Percentiles rank a stretch among this genome's conserved stretches.
phyloP scores from a whole-genome alignment of 2,888 invertebrate genomes.

The Amorpha juglandis region DNA sequence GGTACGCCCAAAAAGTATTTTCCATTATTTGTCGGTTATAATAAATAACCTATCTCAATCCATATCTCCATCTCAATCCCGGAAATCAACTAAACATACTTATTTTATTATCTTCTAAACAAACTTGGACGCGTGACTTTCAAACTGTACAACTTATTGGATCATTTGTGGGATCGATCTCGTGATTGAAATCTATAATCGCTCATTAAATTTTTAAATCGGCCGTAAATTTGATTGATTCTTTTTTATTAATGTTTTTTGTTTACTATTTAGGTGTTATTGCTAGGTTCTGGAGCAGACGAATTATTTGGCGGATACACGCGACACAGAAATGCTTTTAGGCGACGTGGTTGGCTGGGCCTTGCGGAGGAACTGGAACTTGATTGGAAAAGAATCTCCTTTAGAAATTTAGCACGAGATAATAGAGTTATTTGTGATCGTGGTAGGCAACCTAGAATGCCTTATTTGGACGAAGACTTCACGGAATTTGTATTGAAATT shows the following conservation, averaged over 20 bases:
- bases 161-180: no score
- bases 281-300: constrained; percentile 98
- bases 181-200: no score
- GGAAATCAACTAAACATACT: no score
- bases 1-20: no score
- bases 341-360: constrained; percentile 82
- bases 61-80: no score
- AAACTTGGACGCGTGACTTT: no score
- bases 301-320: constrained; percentile 98
- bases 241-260: neutral
- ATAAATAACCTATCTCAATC: no score
- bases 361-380: constrained; percentile 86
- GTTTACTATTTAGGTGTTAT: constrained; percentile 84
- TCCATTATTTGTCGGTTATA: no score
- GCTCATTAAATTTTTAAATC: no score
- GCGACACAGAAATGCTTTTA: constrained; percentile 91
- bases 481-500: constrained; percentile 86
- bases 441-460: constrained; percentile 92
- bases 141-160: no score
- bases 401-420: constrained; percentile 96
- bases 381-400: constrained; percentile 94
- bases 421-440: constrained; percentile 96
- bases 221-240: neutral
- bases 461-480: constrained; percentile 90
- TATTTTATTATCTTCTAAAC: no score